These are phyloP conservation scores for Neomorphus geoffroyi DNA, from an alignment of 2,797 vertebrate genomes.

Conservation along the genomic window DNA sequence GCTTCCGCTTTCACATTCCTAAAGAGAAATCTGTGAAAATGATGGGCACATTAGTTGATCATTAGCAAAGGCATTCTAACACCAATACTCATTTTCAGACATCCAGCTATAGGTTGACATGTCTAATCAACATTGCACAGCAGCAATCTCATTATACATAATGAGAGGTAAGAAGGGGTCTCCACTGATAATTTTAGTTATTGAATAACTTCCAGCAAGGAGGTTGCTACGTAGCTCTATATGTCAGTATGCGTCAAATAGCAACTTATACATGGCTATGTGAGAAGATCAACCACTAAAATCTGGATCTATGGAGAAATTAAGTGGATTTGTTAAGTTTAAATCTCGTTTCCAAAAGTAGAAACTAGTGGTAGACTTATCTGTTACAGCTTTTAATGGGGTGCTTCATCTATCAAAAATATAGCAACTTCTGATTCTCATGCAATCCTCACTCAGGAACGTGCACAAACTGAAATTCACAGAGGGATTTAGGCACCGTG, in stretches of 20 bases:
- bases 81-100: constrained; percentile 31
- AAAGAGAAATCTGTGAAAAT: constrained; percentile 61
- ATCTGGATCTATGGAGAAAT: background rate
- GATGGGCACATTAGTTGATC: constrained; percentile 18
- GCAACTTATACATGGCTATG: background rate
- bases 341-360: background rate
- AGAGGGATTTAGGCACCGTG: background rate
- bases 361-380: background rate
- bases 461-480: background rate
- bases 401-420: background rate
- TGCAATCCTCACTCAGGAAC: background rate
- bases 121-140: constrained; percentile 52
- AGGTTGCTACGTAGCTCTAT: background rate
- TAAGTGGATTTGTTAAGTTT: background rate
- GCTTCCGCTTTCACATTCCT: constrained; percentile 20
- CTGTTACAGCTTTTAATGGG: background rate
- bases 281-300: background rate
- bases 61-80: constrained; percentile 62
- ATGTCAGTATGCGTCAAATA: background rate
- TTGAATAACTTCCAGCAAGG: constrained; percentile 20
- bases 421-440: background rate
- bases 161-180: constrained; percentile 3
- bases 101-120: constrained; percentile 19
- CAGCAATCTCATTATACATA: constrained; percentile 17
- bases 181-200: constrained; percentile 8